phyloP scores from a whole-genome alignment of 2,113 vertebrate species.

The Platysteira castanea region DNA sequence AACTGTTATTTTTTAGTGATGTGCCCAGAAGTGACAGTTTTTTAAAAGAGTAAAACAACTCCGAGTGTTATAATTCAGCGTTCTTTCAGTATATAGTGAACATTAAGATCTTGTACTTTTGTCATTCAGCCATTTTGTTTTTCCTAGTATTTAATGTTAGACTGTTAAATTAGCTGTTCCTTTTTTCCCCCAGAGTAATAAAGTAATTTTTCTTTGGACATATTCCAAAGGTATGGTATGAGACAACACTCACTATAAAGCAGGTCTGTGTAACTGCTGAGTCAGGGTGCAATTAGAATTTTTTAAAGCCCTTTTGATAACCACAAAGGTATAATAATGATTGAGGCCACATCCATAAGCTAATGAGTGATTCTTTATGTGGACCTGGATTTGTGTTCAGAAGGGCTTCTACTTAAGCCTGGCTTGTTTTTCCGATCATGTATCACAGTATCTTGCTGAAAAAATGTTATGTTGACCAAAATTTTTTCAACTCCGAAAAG shows the following conservation, averaged over 20 bases:
- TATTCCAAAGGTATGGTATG: background rate
- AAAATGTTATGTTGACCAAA: background rate
- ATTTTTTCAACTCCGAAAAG: background rate
- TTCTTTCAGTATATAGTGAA: background rate
- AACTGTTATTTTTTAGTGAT: background rate
- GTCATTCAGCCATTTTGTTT: background rate
- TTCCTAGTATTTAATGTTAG: background rate
- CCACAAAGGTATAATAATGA: background rate
- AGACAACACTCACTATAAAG: background rate
- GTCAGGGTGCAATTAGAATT: background rate
- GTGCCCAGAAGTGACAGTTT: background rate
- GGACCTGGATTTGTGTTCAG: background rate
- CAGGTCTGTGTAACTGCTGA: background rate
- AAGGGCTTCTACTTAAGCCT: background rate
- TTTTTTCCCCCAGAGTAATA: background rate
- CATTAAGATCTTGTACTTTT: background rate
- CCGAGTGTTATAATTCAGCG: background rate
- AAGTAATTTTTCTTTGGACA: background rate
- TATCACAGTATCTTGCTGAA: background rate
- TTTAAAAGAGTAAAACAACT: background rate
- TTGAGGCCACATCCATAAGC: accelerated
- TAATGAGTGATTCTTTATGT: background rate
- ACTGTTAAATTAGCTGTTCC: background rate
- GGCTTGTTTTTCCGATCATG: background rate
- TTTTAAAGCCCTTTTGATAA: background rate